Evolutionary conservation across 2,888 invertebrate species (phyloP).

Genomic region (Luperina testacea): DNA sequence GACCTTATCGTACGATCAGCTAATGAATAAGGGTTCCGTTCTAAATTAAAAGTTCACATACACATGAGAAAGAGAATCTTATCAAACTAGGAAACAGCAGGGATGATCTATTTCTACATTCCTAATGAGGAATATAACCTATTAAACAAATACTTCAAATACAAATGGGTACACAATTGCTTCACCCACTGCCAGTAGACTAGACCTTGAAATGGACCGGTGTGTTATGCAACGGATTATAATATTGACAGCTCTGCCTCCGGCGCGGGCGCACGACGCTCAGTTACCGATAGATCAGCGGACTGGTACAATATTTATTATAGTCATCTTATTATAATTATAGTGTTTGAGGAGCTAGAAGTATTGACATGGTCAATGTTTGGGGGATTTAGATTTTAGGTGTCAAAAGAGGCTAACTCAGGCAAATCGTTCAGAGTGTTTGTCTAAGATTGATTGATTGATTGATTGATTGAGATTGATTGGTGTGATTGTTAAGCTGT

Average conservation of each 20-base stretch:
- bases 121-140: not conserved
- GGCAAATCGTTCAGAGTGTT: constrained; percentile 7
- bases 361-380: constrained; percentile 35
- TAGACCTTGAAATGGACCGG: constrained; percentile 63
- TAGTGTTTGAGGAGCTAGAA: constrained; percentile 31
- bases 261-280: constrained; percentile 35
- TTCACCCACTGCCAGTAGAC: constrained; percentile 51
- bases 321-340: constrained; percentile 34
- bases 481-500: too few species aligned
- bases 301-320: constrained; percentile 44
- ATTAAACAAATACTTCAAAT: constrained; percentile 32
- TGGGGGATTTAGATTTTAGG: constrained; percentile 34
- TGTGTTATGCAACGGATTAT: constrained; percentile 63
- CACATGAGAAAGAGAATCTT: not conserved
- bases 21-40: not conserved
- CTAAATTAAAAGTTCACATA: not conserved
- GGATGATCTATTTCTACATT: not conserved
- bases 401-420: constrained; percentile 14
- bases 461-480: too few species aligned
- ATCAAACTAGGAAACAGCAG: not conserved
- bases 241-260: constrained; percentile 57
- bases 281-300: constrained; percentile 26
- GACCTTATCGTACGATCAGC: not conserved
- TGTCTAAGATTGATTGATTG: too few species aligned
- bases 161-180: constrained; percentile 41